These are phyloP conservation scores for Characodon lateralis DNA, from an alignment of 2,797 vertebrate genomes.

Conservation along the genomic window DNA sequence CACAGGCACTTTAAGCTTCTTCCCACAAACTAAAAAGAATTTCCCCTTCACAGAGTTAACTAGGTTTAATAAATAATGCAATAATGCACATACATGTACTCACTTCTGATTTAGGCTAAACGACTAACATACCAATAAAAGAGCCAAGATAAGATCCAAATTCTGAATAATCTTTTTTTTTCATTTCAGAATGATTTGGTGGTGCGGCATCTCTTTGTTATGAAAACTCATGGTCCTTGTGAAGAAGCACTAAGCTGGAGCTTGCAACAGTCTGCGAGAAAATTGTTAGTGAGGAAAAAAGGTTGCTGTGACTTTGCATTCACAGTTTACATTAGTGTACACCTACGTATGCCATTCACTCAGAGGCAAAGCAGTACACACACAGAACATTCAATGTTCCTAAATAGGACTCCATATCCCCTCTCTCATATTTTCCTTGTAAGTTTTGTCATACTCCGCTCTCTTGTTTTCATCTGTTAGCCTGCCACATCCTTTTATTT, in stretches of 20 bases:
- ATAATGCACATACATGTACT: neutral
- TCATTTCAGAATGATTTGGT: neutral
- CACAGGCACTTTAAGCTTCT: no score
- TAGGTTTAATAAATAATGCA: neutral
- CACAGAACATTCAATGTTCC: conserved; percentile 39
- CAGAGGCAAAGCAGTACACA: conserved; percentile 32
- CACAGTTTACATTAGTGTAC: conserved; percentile 45
- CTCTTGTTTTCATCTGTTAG: conserved; percentile 13
- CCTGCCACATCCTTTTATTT: conserved; percentile 38
- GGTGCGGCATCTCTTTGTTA: conserved; percentile 1
- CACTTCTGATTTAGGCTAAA: neutral
- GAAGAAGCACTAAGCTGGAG: conserved; percentile 32
- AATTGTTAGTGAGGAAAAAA: conserved; percentile 40
- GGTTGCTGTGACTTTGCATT: conserved; percentile 58
- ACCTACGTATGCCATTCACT: conserved; percentile 55
- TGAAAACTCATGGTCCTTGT: conserved; percentile 22
- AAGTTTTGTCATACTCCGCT: conserved; percentile 12
- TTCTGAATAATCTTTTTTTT: neutral
- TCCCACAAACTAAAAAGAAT: neutral
- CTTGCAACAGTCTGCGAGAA: conserved; percentile 23
- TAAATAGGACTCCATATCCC: conserved; percentile 40
- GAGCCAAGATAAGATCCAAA: neutral
- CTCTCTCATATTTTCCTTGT: conserved; percentile 49
- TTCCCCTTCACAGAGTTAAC: neutral
- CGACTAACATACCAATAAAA: neutral